Evolutionary conservation across 2,888 invertebrate genomes (phyloP), one percentile per base, ranked within the genome.

Genomic region (Tineola bisselliella): DNA sequence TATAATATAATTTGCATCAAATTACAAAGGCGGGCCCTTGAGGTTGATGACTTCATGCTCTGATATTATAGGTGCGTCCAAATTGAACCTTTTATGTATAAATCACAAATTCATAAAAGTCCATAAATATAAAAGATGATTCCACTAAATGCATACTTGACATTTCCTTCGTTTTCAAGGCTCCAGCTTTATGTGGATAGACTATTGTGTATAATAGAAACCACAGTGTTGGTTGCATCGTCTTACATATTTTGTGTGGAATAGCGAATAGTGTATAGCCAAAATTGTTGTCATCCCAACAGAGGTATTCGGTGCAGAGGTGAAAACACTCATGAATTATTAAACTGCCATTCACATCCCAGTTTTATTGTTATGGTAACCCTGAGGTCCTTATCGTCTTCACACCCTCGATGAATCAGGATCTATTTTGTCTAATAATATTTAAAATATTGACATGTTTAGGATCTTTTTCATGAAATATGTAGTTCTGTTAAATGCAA

Each of bases 241-340:
- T 10, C 10, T 17, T 48, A 48, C 3, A 48, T 15, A 48, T 17
- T 13, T 13, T 48, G 48, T 15, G n/a, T 15, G 5, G 13, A 48
- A 15, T n/a, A 15, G 48, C n/a, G 48, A 15, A 10, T 48, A 48
- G 1, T 43, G 48, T 48, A 15, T 48, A 48, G 13, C 48, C 13
- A 13, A 48, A 17, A 48, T 15, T 15, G 48, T 48, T 48, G 48
- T 48, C 8, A n/a, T n/a, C 48, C n/a, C 3, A 48, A 38, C 38
- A 48, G 15, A 48, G 48, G 48, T 48, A 48, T 56, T 58, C 43
- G 64, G 69, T 67, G 70, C 69, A 77, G 77, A 76, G 75, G 74
- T 72, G 73, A 75, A 71, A 54, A 68, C 68, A 66, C 74, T 83
- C 79, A 81, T 84, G 81, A 81, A 83, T 84, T 83, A 83, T 84